A percentile compares a stretch with the other conserved stretches of the same genome.
Evolutionary conservation across 23 tunicate species (phyloP).

Genomic region (Diplosoma virens): DNA sequence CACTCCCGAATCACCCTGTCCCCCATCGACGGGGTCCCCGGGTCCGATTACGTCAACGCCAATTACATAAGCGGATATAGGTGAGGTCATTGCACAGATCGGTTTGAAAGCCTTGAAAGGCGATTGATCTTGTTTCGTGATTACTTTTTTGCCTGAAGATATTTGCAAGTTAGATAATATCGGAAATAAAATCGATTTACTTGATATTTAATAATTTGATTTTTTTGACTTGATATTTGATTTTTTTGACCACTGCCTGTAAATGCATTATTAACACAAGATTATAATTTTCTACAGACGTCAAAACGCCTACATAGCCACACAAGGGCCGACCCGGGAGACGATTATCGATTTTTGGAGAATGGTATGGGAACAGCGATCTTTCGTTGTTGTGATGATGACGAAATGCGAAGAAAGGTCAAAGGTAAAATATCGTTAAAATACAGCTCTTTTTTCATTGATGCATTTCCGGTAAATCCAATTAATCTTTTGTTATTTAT

Average conservation of each 20-base stretch:
- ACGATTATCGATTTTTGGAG: conserved; percentile 87
- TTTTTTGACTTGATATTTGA: too few relatives aligned
- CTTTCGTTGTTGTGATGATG: conserved; percentile 80
- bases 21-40: conserved; percentile 92
- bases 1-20: conserved; percentile 90
- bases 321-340: conserved; percentile 84
- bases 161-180: too few relatives aligned
- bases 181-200: too few relatives aligned
- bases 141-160: too few relatives aligned
- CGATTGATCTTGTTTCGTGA: too few relatives aligned
- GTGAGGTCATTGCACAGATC: not conserved
- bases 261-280: not conserved
- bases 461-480: too few relatives aligned
- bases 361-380: conserved; percentile 95
- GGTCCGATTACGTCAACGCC: conserved; percentile 94
- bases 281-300: conserved; percentile 38
- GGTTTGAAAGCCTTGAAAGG: too few relatives aligned
- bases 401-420: conserved; percentile 89
- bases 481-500: too few relatives aligned
- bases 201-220: too few relatives aligned
- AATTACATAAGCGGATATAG: conserved; percentile 90
- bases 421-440: too few relatives aligned
- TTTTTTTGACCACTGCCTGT: not conserved
- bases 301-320: conserved; percentile 87
- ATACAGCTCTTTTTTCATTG: too few relatives aligned